Base-by-base conservation (phyloP, 2,797 vertebrate species). In the Diceros bicornis region DNA sequence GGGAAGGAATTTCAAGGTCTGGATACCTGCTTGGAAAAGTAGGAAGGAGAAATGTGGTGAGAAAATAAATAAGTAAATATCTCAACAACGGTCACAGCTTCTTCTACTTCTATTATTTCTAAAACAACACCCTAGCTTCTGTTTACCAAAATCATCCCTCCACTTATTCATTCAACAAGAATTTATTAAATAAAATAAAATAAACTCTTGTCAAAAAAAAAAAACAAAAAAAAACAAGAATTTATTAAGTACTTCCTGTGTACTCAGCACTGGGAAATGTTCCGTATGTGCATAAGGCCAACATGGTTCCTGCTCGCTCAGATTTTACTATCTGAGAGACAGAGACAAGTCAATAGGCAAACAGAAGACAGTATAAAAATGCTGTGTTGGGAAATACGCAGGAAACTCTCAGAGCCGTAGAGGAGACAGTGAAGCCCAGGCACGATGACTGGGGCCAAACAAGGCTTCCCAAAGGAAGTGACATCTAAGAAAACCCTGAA, bases 221-320 rank as follows among this genome's bases (percentile, higher is more conserved):
- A 41, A 37, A n/a, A n/a, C n/a, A n/a, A n/a, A n/a, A n/a, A n/a
- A n/a, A n/a, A n/a, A 41, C 4, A 50, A 59, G 16, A 37, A 34
- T 0, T 34, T 27, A 57, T 14, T 34, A 91, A 75, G 23, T 3
- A 20, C 13, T 68, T 66, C 59, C 72, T 20, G 1, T 3, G 27
- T 21, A 6, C 17, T 89, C 27, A 23, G n/a, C 61, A 4, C n/a
- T 14, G 6, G 34, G 8, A 20, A 27, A 2, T 8, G 2, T 41
- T 17, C 34, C 2, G 0, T 16, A 18, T 0, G 27, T 23, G 37
- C 7, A 0, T 37, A 37, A 16, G 20, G 6, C 62, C 57, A n/a
- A 18, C 20, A 1, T 13, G 44, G 32, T 23, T 13, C 75, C 72
- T 87, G 21, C n/a, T 27, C 6, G 57, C n/a, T 2, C 32, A 11